phyloP scores from a whole-genome alignment of 2,797 vertebrate genomes.

The Amazona finschi region DNA sequence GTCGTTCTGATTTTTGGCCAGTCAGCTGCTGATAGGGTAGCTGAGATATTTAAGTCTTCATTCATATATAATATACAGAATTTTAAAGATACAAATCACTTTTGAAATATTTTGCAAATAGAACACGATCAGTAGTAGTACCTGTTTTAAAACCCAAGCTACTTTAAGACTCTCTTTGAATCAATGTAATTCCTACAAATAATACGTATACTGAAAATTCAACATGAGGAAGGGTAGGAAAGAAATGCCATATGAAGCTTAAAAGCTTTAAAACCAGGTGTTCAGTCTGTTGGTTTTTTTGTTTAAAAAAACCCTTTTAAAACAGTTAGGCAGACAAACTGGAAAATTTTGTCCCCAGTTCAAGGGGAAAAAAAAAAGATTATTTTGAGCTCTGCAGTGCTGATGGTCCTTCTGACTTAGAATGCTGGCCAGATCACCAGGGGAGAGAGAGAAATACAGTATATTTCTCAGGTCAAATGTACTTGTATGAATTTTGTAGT shows the following conservation, averaged over 20 bases:
- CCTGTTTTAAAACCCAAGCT: background rate
- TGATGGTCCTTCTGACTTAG: background rate
- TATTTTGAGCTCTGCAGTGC: background rate
- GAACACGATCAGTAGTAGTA: background rate
- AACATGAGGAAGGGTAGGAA: background rate
- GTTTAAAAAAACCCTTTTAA: background rate
- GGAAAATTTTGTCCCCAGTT: background rate
- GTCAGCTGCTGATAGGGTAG: background rate
- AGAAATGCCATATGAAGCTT: background rate
- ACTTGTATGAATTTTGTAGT: background rate
- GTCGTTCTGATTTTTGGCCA: background rate
- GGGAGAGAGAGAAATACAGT: background rate
- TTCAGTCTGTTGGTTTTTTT: background rate
- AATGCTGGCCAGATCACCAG: background rate
- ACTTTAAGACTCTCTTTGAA: background rate
- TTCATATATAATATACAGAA: background rate
- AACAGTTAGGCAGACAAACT: background rate
- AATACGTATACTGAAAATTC: background rate
- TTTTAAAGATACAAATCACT: background rate
- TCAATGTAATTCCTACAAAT: background rate
- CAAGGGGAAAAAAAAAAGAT: background rate
- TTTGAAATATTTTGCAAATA: background rate
- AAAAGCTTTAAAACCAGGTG: background rate
- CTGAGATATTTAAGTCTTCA: background rate
- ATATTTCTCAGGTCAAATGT: background rate